phyloP scores from a whole-genome alignment of 2,797 vertebrate genomes.

The Erethizon dorsatum region DNA sequence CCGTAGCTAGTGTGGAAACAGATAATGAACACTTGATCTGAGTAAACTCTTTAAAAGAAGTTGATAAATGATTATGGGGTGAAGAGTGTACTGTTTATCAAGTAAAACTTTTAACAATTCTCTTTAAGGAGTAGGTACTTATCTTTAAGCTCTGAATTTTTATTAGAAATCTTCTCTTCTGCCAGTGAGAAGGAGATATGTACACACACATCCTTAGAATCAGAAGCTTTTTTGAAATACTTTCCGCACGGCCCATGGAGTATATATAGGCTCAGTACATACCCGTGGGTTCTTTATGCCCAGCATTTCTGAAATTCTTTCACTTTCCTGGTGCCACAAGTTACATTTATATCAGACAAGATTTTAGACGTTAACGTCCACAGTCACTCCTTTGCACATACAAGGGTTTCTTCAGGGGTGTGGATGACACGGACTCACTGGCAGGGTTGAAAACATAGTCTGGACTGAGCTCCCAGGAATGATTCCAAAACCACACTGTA shows the following conservation, averaged over 20 bases:
- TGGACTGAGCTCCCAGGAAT: not conserved
- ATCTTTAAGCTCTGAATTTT: slow-evolving; percentile 34
- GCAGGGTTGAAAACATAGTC: not conserved
- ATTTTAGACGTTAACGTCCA: not conserved
- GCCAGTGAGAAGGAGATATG: not conserved
- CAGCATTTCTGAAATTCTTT: not conserved
- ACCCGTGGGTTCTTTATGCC: not conserved
- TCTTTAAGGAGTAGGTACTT: slow-evolving; percentile 1
- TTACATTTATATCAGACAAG: not conserved
- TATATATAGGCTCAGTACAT: not conserved
- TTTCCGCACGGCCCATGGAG: not conserved
- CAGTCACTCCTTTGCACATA: not conserved
- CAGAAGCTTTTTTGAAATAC: slow-evolving; percentile 30
- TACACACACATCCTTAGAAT: not conserved
- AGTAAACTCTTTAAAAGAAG: slow-evolving; percentile 26
- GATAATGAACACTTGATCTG: not conserved
- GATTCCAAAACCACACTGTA: not conserved
- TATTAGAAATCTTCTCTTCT: slow-evolving; percentile 22
- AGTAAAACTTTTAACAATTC: not conserved
- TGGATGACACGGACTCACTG: not conserved
- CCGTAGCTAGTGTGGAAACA: not conserved
- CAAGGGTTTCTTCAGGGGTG: not conserved
- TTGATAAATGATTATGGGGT: not conserved
- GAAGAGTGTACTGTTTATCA: not conserved
- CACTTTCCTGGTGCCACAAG: not conserved